Evolutionary conservation across 2,113 vertebrate species (phyloP).

Genomic region (Equus quagga): DNA sequence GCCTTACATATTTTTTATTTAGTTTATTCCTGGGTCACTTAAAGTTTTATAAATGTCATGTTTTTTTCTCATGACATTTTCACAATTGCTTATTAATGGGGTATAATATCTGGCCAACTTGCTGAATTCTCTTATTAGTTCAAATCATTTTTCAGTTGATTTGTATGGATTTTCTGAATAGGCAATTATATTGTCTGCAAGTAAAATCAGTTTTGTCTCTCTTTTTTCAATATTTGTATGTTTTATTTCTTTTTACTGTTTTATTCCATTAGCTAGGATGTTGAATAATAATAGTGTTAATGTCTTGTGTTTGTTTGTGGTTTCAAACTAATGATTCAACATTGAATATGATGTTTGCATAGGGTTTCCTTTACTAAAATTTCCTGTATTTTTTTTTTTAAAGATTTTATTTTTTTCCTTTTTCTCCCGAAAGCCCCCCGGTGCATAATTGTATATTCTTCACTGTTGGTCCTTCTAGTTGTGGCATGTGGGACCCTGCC

Average conservation of each 20-base stretch:
- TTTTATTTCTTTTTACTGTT: conserved; percentile 10
- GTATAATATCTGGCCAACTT: conserved; percentile 21
- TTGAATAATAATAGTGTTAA: neutral
- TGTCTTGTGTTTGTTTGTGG: neutral
- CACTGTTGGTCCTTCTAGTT: no score
- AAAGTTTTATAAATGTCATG: conserved; percentile 48
- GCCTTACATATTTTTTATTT: neutral
- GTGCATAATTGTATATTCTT: no score
- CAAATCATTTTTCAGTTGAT: conserved; percentile 48
- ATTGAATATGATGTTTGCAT: neutral
- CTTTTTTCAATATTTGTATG: neutral
- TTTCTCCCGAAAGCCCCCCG: no score
- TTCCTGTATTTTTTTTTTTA: no score
- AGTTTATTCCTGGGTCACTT: conserved; percentile 16
- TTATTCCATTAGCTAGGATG: conserved; percentile 8
- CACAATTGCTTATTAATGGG: conserved; percentile 27
- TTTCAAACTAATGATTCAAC: neutral
- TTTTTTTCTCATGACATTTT: conserved; percentile 38
- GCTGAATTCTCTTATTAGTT: conserved; percentile 16
- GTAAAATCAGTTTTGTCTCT: conserved; percentile 9
- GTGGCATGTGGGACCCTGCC: no score
- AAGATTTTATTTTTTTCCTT: no score
- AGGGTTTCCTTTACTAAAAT: conserved; percentile 38
- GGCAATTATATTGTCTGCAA: conserved; percentile 36
- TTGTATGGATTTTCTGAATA: conserved; percentile 45